Evolutionary conservation across 2,888 invertebrate species (phyloP), one percentile per base, ranked within the genome.

Genomic region (Girardia tigrina): DNA sequence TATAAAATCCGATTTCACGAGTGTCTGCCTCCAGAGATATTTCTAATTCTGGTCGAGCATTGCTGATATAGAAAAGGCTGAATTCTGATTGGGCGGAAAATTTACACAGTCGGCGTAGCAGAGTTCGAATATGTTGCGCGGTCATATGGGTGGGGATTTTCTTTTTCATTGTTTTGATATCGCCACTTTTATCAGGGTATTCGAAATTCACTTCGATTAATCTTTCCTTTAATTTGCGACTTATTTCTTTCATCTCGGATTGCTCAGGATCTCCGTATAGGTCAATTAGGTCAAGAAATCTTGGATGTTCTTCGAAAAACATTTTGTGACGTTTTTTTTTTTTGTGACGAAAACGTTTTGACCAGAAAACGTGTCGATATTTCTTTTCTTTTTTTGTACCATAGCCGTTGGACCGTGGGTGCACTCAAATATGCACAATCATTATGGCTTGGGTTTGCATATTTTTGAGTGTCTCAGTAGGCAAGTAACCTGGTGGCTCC

Each of bases 181-280:
- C 71, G 14, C 71, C 28, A 28, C 28, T 71, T 28, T 2, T 4
- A 29, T 71, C 71, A 12, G 27, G 14, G 26, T 29, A 29, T 71
- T 71, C 71, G n/a, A 71, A 27, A 71, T 28, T 29, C 16, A 71
- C 71, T 71, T 71, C 29, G 23, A 71, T 56, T 20, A 56, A 23
- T 56, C 56, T 56, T 56, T 56, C 56, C 23, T 56, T 56, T 23
- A 56, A 56, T 56, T 56, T 56, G 8, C 56, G 56, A 56, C 20
- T 12, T 12, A 16, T n/a, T n/a, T 56, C 56, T 79, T 86, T 85
- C 72, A 90, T 85, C 78, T 90, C 88, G 73, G 88, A 88, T 84
- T 89, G 89, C 79, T 91, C 91, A 8, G 91, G 90, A 20, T 89
- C 88, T 77, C 92, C 93, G 85, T 90, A 90, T 86, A 88, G 89